Conservation (phyloP, 2,888 invertebrate species). For the Drosophila quinaria region DNA sequence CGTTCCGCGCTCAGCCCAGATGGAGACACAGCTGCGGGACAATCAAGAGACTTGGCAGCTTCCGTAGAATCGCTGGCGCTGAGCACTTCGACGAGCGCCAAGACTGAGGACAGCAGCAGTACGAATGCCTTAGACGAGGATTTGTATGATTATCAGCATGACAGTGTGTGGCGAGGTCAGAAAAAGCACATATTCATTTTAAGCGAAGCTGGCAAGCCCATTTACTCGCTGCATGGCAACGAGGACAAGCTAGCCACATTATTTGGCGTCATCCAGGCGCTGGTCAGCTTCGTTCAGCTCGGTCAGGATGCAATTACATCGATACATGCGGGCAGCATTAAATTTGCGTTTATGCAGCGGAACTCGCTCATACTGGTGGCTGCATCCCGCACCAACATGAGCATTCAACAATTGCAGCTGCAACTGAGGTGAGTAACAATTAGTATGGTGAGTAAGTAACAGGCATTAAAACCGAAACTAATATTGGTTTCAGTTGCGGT, state of each 20-base stretch:
- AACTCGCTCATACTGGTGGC: slow-evolving; percentile 97
- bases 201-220: slow-evolving; percentile 98
- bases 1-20: slow-evolving; percentile 56
- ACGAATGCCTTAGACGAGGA: slow-evolving; percentile 87
- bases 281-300: slow-evolving; percentile 95
- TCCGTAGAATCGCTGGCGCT: slow-evolving; percentile 77
- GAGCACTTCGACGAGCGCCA: slow-evolving; percentile 67
- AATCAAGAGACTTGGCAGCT: slow-evolving; percentile 75
- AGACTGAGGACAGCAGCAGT: slow-evolving; percentile 64
- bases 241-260: slow-evolving; percentile 97
- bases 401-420: slow-evolving; percentile 92
- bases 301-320: slow-evolving; percentile 94
- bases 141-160: slow-evolving; percentile 87
- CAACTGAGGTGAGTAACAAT: slow-evolving; percentile 91
- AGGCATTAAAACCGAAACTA: no score
- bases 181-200: slow-evolving; percentile 97
- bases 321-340: slow-evolving; percentile 93
- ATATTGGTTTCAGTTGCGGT: no score
- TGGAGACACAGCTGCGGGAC: slow-evolving; percentile 50
- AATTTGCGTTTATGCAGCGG: slow-evolving; percentile 95
- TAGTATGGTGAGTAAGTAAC: slow-evolving; percentile 21
- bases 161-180: slow-evolving; percentile 91
- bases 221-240: slow-evolving; percentile 96
- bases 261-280: slow-evolving; percentile 97
- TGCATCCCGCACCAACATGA: slow-evolving; percentile 93